These are phyloP conservation scores for Parnassius apollo DNA, from an alignment of 2,888 invertebrate genomes.

Conservation along the genomic window DNA sequence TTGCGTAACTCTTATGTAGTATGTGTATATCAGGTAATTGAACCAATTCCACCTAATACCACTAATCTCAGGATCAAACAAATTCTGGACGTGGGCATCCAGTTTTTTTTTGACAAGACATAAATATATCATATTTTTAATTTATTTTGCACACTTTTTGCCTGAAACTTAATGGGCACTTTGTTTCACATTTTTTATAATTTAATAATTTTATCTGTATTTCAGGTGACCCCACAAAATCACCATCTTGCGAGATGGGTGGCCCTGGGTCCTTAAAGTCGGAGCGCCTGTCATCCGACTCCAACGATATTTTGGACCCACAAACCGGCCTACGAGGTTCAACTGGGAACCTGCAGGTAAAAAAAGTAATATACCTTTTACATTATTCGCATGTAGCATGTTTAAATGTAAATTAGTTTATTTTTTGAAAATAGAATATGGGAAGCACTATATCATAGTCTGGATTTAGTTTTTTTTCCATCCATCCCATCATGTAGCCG, in stretches of 20 bases:
- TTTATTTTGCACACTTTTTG: no score
- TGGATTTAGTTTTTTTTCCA: no score
- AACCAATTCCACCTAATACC: no score
- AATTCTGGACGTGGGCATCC: no score
- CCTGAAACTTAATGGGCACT: no score
- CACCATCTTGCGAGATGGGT: slow-evolving; percentile 73
- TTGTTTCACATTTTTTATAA: not conserved
- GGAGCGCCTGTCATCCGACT: slow-evolving; percentile 75
- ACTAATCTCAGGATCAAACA: no score
- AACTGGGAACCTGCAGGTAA: slow-evolving; percentile 68
- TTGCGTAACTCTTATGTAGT: no score
- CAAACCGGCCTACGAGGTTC: slow-evolving; percentile 74
- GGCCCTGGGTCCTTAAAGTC: slow-evolving; percentile 77
- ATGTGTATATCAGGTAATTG: no score
- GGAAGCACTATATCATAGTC: no score
- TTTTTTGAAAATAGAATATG: not conserved
- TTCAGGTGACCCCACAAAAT: slow-evolving; percentile 77
- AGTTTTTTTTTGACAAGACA: no score
- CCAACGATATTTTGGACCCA: slow-evolving; percentile 76
- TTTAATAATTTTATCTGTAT: slow-evolving; percentile 13
- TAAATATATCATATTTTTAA: no score
- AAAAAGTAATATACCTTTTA: slow-evolving; percentile 27
- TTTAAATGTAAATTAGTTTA: not conserved
- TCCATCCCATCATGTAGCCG: no score
- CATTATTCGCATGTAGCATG: slow-evolving; percentile 24